Percentiles rank a stretch among this genome's conserved stretches.
Evolutionary conservation across 2,888 invertebrate genomes (phyloP).

Genomic region (Pterostichus niger): DNA sequence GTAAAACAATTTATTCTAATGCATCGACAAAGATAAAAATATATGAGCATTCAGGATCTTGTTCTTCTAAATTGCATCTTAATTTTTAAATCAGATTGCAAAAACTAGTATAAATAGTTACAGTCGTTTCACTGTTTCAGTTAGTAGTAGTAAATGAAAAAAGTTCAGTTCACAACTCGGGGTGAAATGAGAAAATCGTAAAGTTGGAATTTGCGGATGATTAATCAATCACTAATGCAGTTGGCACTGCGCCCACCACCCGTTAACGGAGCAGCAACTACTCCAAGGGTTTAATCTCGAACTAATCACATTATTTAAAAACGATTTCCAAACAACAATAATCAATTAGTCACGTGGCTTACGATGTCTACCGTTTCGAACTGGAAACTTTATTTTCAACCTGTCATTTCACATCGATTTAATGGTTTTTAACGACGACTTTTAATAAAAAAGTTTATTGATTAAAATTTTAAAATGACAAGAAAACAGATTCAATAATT

Average conservation of each 20-base stretch:
- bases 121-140: not conserved
- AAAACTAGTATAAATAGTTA: conserved; percentile 43
- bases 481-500: not conserved
- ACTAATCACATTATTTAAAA: conserved; percentile 67
- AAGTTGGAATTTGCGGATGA: conserved; percentile 62
- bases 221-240: conserved; percentile 66
- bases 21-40: too few species aligned
- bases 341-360: conserved; percentile 62
- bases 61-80: conserved; percentile 10
- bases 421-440: not conserved
- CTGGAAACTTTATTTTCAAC: conserved; percentile 38
- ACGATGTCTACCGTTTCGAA: conserved; percentile 3
- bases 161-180: conserved; percentile 17
- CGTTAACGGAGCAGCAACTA: conserved; percentile 33
- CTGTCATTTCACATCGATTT: conserved; percentile 38
- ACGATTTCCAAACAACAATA: conserved; percentile 64
- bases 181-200: conserved; percentile 30
- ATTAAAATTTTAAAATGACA: conserved; percentile 39
- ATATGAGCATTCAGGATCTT: not conserved
- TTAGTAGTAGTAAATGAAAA: conserved; percentile 25
- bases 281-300: conserved; percentile 56
- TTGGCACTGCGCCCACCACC: conserved; percentile 47
- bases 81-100: conserved; percentile 10
- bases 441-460: conserved; percentile 43
- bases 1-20: too few species aligned